phyloP scores from a whole-genome alignment of 2,888 invertebrate species.

The Heliconius aoede region DNA sequence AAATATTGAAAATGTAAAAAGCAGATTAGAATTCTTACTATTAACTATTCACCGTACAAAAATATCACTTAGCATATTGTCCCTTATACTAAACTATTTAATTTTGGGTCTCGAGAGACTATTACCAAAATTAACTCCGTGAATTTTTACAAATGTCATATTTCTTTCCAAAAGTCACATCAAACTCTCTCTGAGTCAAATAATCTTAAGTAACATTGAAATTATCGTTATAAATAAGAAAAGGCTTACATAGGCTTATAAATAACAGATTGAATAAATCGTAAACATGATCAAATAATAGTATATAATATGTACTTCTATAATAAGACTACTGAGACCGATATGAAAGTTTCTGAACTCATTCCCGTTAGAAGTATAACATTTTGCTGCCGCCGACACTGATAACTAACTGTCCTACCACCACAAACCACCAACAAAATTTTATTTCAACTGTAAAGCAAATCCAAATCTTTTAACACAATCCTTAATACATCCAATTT shows the following conservation, averaged over 20 bases:
- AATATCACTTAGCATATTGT: slow-evolving; percentile 39
- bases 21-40: slow-evolving; percentile 4
- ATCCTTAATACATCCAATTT: not conserved
- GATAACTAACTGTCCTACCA: slow-evolving; percentile 13
- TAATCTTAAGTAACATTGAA: slow-evolving; percentile 4
- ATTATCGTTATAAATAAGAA: not conserved
- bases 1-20: slow-evolving; percentile 26
- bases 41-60: slow-evolving; percentile 39
- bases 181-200: not conserved
- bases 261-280: slow-evolving; percentile 21
- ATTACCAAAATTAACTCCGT: not conserved
- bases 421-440: slow-evolving; percentile 30
- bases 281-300: not conserved
- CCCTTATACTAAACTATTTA: slow-evolving; percentile 19
- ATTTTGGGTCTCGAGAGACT: slow-evolving; percentile 14
- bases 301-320: slow-evolving; percentile 13
- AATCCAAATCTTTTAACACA: not conserved
- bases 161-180: not conserved
- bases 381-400: slow-evolving; percentile 44
- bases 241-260: slow-evolving; percentile 12
- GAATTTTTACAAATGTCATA: not conserved
- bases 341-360: slow-evolving; percentile 38
- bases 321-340: slow-evolving; percentile 38
- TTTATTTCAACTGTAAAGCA: not conserved
- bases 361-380: slow-evolving; percentile 37